A percentile compares a stretch with the other conserved stretches of the same genome.
Conservation (phyloP, 2,888 invertebrate genomes). For the Seira ritae region DNA sequence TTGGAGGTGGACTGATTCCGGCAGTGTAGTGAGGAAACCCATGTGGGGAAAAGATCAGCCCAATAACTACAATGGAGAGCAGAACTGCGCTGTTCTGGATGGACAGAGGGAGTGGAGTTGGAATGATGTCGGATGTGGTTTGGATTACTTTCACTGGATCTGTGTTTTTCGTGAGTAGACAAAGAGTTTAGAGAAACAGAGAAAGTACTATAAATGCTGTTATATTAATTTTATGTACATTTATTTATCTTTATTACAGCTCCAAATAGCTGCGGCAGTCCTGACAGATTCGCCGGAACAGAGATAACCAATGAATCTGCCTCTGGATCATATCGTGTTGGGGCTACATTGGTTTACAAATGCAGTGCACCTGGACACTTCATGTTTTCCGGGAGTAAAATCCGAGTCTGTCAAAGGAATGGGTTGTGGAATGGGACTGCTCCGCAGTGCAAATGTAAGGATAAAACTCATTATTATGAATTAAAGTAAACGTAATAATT, state of each 20-base stretch:
- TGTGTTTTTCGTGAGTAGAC: constrained; percentile 77
- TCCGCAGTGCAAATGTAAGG: constrained; percentile 91
- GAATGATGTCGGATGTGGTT: constrained; percentile 96
- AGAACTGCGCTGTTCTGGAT: constrained; percentile 95
- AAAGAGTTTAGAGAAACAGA: too few relatives aligned
- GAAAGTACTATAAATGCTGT: too few relatives aligned
- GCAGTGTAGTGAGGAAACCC: constrained; percentile 86
- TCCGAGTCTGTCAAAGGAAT: constrained; percentile 74
- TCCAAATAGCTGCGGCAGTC: constrained; percentile 91
- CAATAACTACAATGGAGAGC: constrained; percentile 96
- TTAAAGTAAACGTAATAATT: not conserved
- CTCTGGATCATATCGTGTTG: constrained; percentile 63
- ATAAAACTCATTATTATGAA: constrained; percentile 10
- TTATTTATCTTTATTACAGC: constrained; percentile 78
- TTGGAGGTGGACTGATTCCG: constrained; percentile 96
- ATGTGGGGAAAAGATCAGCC: constrained; percentile 96
- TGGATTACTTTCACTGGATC: constrained; percentile 95
- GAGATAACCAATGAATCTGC: constrained; percentile 64
- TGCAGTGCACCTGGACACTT: constrained; percentile 63
- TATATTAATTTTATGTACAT: constrained; percentile 20
- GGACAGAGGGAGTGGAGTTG: constrained; percentile 93
- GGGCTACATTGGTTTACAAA: constrained; percentile 64
- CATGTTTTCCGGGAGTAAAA: constrained; percentile 59
- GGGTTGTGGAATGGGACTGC: constrained; percentile 91
- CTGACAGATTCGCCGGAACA: constrained; percentile 81